Conservation (phyloP, 2,113 vertebrate species). For the Vimba vimba region DNA sequence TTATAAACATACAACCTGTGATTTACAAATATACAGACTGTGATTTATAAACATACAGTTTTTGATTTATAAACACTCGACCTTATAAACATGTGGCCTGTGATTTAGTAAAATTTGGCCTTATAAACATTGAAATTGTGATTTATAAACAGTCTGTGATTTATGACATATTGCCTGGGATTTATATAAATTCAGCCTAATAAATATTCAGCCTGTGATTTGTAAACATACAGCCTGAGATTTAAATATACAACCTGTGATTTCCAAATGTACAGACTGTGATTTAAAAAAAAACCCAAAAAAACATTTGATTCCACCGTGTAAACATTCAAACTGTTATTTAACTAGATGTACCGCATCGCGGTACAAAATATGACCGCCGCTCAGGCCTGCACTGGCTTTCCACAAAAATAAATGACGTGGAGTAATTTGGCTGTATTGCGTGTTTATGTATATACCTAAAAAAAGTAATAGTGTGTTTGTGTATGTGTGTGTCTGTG, state of each 20-base stretch:
- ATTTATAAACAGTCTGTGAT: neutral
- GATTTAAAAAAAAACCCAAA: neutral
- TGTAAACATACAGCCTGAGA: neutral
- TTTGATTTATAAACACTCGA: neutral
- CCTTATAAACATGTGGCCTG: neutral
- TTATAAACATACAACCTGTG: neutral
- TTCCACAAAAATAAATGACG: too few species aligned
- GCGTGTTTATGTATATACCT: too few species aligned
- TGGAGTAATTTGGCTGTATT: too few species aligned
- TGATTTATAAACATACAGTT: too few species aligned
- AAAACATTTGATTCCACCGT: neutral
- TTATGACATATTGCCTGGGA: neutral
- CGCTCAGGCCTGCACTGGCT: too few species aligned
- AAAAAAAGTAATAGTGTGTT: too few species aligned
- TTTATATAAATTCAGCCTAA: neutral
- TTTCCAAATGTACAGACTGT: neutral
- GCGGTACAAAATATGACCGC: too few species aligned
- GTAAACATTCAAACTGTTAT: neutral
- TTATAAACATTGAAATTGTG: neutral
- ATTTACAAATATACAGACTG: neutral
- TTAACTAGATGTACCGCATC: too few species aligned
- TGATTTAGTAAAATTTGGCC: neutral
- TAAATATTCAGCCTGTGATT: neutral
- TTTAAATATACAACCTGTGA: neutral
- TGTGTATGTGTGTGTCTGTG: too few species aligned